Evolutionary conservation across 2,113 vertebrate species (phyloP).

Genomic region (Coregonus clupeaformis): DNA sequence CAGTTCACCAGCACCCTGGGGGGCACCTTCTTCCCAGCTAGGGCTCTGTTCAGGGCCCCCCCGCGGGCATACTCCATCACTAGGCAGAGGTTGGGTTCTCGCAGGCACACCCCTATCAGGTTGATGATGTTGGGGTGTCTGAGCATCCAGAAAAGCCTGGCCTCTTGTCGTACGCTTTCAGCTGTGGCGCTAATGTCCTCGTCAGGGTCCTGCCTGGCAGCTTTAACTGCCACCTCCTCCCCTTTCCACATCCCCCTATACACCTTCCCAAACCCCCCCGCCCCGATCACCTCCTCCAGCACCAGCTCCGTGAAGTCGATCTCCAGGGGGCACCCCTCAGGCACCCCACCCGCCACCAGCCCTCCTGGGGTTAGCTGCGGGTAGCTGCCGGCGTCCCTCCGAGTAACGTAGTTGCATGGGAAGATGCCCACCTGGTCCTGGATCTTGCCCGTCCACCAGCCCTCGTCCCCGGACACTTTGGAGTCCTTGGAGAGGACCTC

Average conservation of each 20-base stretch:
- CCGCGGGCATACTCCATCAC: slow-evolving; percentile 91
- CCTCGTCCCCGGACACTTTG: slow-evolving; percentile 88
- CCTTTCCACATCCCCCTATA: slow-evolving; percentile 82
- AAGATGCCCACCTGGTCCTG: slow-evolving; percentile 89
- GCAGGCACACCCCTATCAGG: slow-evolving; percentile 83
- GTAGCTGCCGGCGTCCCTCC: slow-evolving; percentile 68
- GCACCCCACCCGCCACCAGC: slow-evolving; percentile 51
- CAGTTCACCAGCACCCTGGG: slow-evolving; percentile 90
- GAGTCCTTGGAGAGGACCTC: slow-evolving; percentile 90
- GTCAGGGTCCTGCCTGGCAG: slow-evolving; percentile 85
- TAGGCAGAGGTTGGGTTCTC: slow-evolving; percentile 85
- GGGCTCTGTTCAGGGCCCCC: slow-evolving; percentile 82
- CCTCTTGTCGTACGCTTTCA: slow-evolving; percentile 86
- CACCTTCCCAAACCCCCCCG: slow-evolving; percentile 89
- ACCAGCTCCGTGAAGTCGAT: slow-evolving; percentile 84
- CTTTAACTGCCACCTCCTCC: slow-evolving; percentile 87
- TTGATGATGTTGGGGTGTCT: slow-evolving; percentile 87
- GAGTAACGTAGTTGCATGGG: slow-evolving; percentile 87
- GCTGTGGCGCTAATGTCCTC: slow-evolving; percentile 83
- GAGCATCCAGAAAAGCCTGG: slow-evolving; percentile 87
- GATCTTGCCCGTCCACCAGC: slow-evolving; percentile 91
- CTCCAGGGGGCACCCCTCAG: slow-evolving; percentile 74
- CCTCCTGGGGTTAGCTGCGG: slow-evolving; percentile 63
- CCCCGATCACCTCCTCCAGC: slow-evolving; percentile 88
- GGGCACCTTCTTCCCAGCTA: slow-evolving; percentile 85